A percentile compares a stretch with the other conserved stretches of the same genome.
These are phyloP conservation scores for Lophotis ruficrista DNA, from an alignment of 2,113 vertebrate species.

Conservation along the genomic window DNA sequence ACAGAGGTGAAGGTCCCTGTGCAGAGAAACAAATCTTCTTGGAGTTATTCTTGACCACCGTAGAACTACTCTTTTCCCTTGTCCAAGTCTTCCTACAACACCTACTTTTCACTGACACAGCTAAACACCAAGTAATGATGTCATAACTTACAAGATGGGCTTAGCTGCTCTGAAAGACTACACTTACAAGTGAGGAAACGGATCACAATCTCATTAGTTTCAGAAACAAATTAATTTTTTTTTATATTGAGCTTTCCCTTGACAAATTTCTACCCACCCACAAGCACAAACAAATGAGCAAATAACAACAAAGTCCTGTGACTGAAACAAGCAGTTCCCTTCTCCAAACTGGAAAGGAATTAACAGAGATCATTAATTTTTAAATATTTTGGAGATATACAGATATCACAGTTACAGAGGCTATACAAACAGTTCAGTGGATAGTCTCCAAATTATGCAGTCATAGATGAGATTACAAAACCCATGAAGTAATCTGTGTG, in stretches of 20 bases:
- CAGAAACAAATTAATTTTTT: background rate
- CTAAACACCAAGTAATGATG: background rate
- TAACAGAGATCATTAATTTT: background rate
- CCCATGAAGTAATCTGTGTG: background rate
- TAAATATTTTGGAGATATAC: background rate
- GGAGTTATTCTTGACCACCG: background rate
- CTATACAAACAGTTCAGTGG: background rate
- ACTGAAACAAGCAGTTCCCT: background rate
- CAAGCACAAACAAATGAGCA: background rate
- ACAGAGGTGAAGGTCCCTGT: background rate
- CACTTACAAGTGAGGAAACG: background rate
- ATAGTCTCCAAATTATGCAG: background rate
- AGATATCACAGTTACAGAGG: background rate
- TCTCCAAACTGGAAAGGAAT: background rate
- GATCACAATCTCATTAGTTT: background rate
- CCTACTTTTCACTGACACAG: background rate
- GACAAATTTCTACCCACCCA: background rate
- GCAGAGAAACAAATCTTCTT: background rate
- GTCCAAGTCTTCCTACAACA: background rate
- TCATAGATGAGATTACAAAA: background rate
- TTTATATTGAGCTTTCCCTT: background rate
- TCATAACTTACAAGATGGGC: too few species aligned
- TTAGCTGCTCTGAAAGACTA: too few species aligned
- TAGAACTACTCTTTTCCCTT: background rate
- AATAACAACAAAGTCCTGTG: background rate